These are phyloP conservation scores for Mycogona germanica DNA, from an alignment of 2,888 invertebrate species.

Conservation along the genomic window DNA sequence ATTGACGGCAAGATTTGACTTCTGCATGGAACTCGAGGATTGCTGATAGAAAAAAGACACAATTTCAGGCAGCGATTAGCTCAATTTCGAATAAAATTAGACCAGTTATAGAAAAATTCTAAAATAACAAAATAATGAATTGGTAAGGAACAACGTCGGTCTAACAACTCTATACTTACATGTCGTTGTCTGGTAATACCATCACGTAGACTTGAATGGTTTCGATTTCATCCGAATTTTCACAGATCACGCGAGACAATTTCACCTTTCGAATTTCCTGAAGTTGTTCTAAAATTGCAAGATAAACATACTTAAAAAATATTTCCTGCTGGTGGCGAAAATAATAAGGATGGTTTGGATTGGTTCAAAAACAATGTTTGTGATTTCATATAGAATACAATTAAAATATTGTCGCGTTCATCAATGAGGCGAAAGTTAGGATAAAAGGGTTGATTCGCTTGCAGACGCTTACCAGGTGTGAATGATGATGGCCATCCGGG, in stretches of 20 bases:
- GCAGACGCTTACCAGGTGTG: conserved; percentile 21
- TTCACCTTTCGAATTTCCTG: conserved; percentile 21
- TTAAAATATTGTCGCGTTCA: too few relatives aligned
- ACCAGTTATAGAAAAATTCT: background rate
- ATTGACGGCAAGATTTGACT: conserved; percentile 76
- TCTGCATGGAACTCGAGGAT: conserved; percentile 84
- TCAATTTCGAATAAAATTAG: background rate
- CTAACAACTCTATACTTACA: conserved; percentile 18
- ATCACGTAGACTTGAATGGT: conserved; percentile 21
- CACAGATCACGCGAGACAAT: conserved; percentile 22
- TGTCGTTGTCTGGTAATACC: conserved; percentile 22
- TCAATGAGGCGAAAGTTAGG: too few relatives aligned
- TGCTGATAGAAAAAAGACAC: conserved; percentile 41
- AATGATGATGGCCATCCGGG: conserved; percentile 21
- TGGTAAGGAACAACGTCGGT: too few relatives aligned
- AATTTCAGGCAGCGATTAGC: background rate
- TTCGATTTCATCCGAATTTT: conserved; percentile 22
- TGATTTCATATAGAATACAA: too few relatives aligned
- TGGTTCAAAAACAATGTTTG: too few relatives aligned
- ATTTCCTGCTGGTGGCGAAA: too few relatives aligned
- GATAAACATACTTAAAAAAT: background rate
- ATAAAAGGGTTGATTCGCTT: background rate
- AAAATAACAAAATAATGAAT: too few relatives aligned
- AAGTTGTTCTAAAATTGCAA: conserved; percentile 19
- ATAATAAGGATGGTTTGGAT: too few relatives aligned